Evolutionary conservation across 2,797 vertebrate species (phyloP).

Genomic region (Argyrosomus regius): DNA sequence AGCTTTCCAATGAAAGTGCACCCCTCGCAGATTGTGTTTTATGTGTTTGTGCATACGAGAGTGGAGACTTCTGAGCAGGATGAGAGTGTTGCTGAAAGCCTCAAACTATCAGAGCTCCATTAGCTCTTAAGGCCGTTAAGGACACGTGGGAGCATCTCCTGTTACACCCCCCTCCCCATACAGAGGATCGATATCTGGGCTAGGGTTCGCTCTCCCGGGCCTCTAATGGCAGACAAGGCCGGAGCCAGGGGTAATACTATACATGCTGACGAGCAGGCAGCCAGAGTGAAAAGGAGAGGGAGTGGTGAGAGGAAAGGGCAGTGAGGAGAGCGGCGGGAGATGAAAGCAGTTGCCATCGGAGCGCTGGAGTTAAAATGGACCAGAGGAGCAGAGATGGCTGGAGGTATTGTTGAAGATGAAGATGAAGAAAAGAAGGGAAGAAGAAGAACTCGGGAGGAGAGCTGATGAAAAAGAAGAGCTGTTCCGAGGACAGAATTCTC

Average conservation of each 20-base stretch:
- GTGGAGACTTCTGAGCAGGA: slow-evolving; percentile 52
- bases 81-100: slow-evolving; percentile 72
- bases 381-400: slow-evolving; percentile 22
- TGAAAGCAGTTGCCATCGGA: slow-evolving; percentile 63
- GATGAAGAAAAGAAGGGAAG: slow-evolving; percentile 5
- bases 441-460: background rate
- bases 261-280: slow-evolving; percentile 87
- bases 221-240: slow-evolving; percentile 95
- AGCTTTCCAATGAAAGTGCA: slow-evolving; percentile 31
- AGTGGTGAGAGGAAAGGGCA: slow-evolving; percentile 60
- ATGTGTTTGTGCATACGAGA: slow-evolving; percentile 49
- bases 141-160: slow-evolving; percentile 88
- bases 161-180: slow-evolving; percentile 92
- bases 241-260: slow-evolving; percentile 95
- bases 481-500: slow-evolving; percentile 23
- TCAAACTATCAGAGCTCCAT: slow-evolving; percentile 75
- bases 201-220: slow-evolving; percentile 95
- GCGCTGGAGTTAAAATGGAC: slow-evolving; percentile 44
- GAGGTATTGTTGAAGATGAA: slow-evolving; percentile 15
- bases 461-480: slow-evolving; percentile 21
- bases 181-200: slow-evolving; percentile 96
- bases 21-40: slow-evolving; percentile 15
- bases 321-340: slow-evolving; percentile 48
- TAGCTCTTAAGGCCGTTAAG: slow-evolving; percentile 81
- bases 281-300: slow-evolving; percentile 56